A percentile compares a stretch with the other conserved stretches of the same genome.
These are phyloP conservation scores for Pentalonia nigronervosa DNA, from an alignment of 1,140 invertebrate species.

Conservation along the genomic window DNA sequence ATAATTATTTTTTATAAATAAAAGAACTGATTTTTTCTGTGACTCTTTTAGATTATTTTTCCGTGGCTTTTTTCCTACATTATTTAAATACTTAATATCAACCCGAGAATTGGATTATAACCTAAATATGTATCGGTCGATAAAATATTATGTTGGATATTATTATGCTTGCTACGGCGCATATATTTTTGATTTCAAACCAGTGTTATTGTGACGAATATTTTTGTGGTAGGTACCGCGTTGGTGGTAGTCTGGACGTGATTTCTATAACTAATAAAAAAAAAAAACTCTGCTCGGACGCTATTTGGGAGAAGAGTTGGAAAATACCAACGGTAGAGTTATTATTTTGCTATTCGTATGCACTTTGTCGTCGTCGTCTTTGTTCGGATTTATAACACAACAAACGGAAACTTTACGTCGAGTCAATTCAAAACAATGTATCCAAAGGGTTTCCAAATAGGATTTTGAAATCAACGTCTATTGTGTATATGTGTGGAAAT, in stretches of 20 bases:
- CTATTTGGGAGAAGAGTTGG: not conserved
- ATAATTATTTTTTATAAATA: too few relatives aligned
- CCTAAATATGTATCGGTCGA: too few relatives aligned
- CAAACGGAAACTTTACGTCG: not conserved
- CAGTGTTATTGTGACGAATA: not conserved
- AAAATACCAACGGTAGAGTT: not conserved
- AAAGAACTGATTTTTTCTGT: too few relatives aligned
- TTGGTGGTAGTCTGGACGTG: not conserved
- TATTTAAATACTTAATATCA: too few relatives aligned
- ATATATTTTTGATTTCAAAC: not conserved
- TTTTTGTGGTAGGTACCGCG: too few relatives aligned
- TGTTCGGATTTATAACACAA: not conserved
- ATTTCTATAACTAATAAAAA: too few relatives aligned
- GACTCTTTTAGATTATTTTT: too few relatives aligned
- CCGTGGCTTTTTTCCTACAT: too few relatives aligned
- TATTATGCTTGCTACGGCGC: not conserved
- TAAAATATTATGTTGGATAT: too few relatives aligned
- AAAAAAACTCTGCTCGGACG: not conserved
- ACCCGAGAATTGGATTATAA: too few relatives aligned
- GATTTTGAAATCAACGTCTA: constrained; percentile 14
- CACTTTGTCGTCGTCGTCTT: not conserved
- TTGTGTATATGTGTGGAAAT: not conserved
- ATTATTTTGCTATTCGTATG: not conserved
- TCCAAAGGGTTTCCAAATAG: not conserved
- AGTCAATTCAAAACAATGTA: not conserved